These are phyloP conservation scores for Donacobius atricapilla DNA, from an alignment of 2,113 vertebrate species.

Conservation along the genomic window DNA sequence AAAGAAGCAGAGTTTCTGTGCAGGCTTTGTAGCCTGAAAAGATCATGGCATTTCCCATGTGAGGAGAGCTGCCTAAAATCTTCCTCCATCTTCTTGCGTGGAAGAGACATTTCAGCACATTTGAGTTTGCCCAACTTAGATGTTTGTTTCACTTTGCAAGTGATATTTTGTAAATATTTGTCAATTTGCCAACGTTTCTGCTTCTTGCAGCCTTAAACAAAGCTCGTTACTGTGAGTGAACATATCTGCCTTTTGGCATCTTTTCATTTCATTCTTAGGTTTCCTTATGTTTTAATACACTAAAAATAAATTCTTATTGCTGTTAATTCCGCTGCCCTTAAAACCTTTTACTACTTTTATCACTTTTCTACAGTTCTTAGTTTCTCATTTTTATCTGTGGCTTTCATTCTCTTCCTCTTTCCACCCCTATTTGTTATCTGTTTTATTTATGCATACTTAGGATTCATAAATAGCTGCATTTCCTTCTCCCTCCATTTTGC, in stretches of 20 bases:
- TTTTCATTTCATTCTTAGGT: constrained; percentile 9
- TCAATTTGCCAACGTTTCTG: neutral
- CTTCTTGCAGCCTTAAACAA: constrained; percentile 18
- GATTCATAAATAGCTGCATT: neutral
- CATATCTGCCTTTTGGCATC: neutral
- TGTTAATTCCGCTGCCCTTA: neutral
- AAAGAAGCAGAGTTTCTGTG: neutral
- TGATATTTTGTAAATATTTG: constrained; percentile 33
- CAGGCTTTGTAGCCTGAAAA: neutral
- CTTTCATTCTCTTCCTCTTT: constrained; percentile 2
- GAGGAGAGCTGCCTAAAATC: neutral
- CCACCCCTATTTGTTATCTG: neutral
- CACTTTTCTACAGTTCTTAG: neutral
- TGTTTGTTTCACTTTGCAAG: neutral
- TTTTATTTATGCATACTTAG: neutral
- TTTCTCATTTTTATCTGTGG: neutral
- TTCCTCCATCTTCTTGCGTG: neutral
- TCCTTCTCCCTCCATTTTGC: neutral
- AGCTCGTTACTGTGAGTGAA: neutral
- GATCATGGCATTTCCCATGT: neutral
- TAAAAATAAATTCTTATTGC: neutral
- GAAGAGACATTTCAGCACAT: neutral
- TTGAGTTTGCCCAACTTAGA: neutral
- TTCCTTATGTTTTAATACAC: constrained; percentile 7
- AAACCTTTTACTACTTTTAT: neutral